Conservation (phyloP, 2,888 invertebrate species). For the Drosophila koepferae region DNA sequence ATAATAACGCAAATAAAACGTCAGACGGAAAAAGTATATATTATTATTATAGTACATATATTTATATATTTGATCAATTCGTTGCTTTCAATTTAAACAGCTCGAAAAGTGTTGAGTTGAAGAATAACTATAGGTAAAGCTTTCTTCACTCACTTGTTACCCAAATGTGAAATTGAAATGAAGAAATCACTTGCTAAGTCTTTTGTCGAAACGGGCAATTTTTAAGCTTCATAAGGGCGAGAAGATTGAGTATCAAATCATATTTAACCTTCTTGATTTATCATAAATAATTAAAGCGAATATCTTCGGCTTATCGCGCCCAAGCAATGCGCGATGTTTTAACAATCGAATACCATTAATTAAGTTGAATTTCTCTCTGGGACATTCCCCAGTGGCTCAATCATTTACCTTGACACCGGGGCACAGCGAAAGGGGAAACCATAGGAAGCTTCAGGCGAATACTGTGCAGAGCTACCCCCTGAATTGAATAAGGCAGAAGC, state of each 20-base stretch:
- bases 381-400: slow-evolving; percentile 53
- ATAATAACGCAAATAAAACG: too few species aligned
- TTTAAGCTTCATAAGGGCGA: not conserved
- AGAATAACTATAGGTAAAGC: too few species aligned
- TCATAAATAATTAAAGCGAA: slow-evolving; percentile 14
- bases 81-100: too few species aligned
- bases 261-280: not conserved
- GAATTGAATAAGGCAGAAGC: slow-evolving; percentile 12
- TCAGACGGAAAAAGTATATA: too few species aligned
- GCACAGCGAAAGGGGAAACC: slow-evolving; percentile 58
- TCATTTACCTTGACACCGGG: slow-evolving; percentile 66
- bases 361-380: slow-evolving; percentile 39
- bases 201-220: too few species aligned
- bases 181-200: too few species aligned
- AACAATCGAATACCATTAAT: slow-evolving; percentile 66
- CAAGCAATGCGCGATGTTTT: slow-evolving; percentile 23
- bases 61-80: too few species aligned
- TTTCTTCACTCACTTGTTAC: too few species aligned
- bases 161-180: too few species aligned
- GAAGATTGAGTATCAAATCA: not conserved
- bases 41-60: too few species aligned
- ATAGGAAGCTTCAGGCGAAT: slow-evolving; percentile 46
- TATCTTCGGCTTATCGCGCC: slow-evolving; percentile 31
- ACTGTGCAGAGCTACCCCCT: slow-evolving; percentile 5
- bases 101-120: too few species aligned